A percentile compares a stretch with the other conserved stretches of the same genome.
These are phyloP conservation scores for Dasypus novemcinctus DNA, from an alignment of 2,113 vertebrate species.

Conservation along the genomic window DNA sequence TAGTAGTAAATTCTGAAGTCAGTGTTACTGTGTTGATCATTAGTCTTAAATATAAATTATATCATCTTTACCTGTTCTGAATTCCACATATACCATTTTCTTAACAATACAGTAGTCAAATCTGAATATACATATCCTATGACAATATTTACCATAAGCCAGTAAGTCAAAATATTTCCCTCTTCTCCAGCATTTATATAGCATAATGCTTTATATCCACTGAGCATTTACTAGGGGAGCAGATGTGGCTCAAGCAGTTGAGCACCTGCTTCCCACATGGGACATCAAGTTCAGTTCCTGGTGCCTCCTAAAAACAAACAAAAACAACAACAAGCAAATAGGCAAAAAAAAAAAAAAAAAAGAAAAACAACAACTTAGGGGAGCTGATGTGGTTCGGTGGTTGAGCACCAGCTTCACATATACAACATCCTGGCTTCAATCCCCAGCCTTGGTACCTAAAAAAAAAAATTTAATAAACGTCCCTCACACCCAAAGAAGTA, in stretches of 20 bases:
- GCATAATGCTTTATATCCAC: background rate
- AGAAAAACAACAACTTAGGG: too few relatives aligned
- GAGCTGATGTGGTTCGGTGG: too few relatives aligned
- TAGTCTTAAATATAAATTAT: conserved; percentile 16
- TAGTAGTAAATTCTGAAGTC: conserved; percentile 1
- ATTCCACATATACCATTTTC: conserved; percentile 2
- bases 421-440: too few relatives aligned
- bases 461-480: background rate
- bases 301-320: too few relatives aligned
- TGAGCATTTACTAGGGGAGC: background rate
- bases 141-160: conserved; percentile 21
- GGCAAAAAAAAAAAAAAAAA: too few relatives aligned
- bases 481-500: background rate
- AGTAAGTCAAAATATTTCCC: background rate
- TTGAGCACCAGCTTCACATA: too few relatives aligned
- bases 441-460: too few relatives aligned
- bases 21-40: background rate
- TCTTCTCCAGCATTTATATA: background rate
- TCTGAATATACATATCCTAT: background rate
- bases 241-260: too few relatives aligned
- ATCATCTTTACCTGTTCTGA: conserved; percentile 26
- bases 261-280: too few relatives aligned
- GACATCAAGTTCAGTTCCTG: too few relatives aligned
- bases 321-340: too few relatives aligned
- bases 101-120: background rate